phyloP scores from a whole-genome alignment of 2,888 invertebrate species.

The Scaptodrosophila latifasciaeformis region DNA sequence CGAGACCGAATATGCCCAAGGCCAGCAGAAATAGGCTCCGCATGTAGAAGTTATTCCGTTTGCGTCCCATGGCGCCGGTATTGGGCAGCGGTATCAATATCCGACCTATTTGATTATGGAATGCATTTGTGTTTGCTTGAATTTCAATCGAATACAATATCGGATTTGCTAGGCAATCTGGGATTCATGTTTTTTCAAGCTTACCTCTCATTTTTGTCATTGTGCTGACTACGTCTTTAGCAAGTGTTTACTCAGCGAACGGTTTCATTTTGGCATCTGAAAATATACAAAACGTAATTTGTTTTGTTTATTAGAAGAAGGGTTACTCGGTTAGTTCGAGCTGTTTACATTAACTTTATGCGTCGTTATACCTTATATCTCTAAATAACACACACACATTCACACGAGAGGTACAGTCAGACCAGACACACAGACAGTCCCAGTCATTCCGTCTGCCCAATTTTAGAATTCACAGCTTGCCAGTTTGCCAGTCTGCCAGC shows the following conservation, averaged over 20 bases:
- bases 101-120: constrained; percentile 42
- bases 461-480: constrained; percentile 13
- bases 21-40: constrained; percentile 72
- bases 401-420: not conserved
- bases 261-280: constrained; percentile 42
- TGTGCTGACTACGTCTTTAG: constrained; percentile 14
- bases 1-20: constrained; percentile 71
- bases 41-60: constrained; percentile 73
- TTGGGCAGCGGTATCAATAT: constrained; percentile 74
- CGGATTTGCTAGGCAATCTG: not conserved
- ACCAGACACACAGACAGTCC: not conserved
- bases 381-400: constrained; percentile 2
- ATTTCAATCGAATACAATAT: not conserved
- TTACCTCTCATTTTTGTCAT: constrained; percentile 62
- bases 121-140: not conserved
- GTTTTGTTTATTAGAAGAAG: constrained; percentile 13
- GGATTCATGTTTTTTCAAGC: not conserved
- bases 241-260: constrained; percentile 27
- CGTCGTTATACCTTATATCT: constrained; percentile 20
- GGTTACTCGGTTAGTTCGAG: not conserved
- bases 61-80: constrained; percentile 74
- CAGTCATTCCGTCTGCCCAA: not conserved
- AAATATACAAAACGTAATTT: constrained; percentile 16
- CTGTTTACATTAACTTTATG: not conserved
- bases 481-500: not conserved